phyloP scores from a whole-genome alignment of 2,113 vertebrate species.

The Gasterosteus nipponicus region DNA sequence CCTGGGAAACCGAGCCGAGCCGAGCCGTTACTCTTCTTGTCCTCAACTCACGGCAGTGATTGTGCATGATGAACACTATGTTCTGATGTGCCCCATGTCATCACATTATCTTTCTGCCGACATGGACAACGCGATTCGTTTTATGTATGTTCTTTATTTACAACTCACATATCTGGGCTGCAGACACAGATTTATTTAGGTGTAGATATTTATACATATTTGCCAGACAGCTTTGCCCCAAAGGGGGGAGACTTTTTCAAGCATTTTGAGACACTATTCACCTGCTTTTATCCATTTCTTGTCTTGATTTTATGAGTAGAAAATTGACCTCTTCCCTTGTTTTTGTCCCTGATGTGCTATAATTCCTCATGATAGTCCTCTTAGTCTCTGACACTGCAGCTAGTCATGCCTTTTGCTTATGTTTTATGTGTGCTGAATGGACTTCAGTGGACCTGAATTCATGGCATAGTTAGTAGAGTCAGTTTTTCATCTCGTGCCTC shows the following conservation, averaged over 20 bases:
- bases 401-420: slow-evolving; percentile 36
- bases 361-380: slow-evolving; percentile 41
- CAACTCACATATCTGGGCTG: slow-evolving; percentile 48
- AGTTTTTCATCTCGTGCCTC: slow-evolving; percentile 16
- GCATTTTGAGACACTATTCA: slow-evolving; percentile 14
- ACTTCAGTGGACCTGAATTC: slow-evolving; percentile 16
- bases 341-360: slow-evolving; percentile 29
- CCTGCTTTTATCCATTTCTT: slow-evolving; percentile 30
- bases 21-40: slow-evolving; percentile 47
- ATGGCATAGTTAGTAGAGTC: slow-evolving; percentile 5
- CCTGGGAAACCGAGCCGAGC: slow-evolving; percentile 31
- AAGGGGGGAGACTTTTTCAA: slow-evolving; percentile 32
- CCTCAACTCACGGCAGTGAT: slow-evolving; percentile 67
- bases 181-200: slow-evolving; percentile 25
- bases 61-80: slow-evolving; percentile 58
- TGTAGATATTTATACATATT: slow-evolving; percentile 19
- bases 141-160: slow-evolving; percentile 51
- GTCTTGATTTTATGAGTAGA: slow-evolving; percentile 34
- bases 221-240: slow-evolving; percentile 17
- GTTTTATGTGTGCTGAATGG: slow-evolving; percentile 49
- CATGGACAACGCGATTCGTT: slow-evolving; percentile 61
- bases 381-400: slow-evolving; percentile 36
- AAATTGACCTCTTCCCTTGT: slow-evolving; percentile 25
- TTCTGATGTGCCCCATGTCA: slow-evolving; percentile 50
- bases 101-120: slow-evolving; percentile 41